Evolutionary conservation across 2,888 invertebrate species (phyloP).

Genomic region (Crocallis elinguaria): DNA sequence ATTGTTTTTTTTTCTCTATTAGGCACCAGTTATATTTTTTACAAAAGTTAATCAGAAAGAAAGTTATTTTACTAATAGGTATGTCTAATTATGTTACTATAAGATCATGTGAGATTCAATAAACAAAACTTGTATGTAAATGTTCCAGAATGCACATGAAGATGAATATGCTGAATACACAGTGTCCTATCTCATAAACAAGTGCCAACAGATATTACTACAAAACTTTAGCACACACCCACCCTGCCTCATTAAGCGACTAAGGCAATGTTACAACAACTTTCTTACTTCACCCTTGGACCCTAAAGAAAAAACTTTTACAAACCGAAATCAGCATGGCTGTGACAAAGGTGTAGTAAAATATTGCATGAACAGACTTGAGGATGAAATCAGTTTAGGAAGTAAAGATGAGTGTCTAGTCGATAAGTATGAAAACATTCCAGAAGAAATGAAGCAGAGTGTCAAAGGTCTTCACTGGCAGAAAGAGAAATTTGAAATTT

Average conservation of each 20-base stretch:
- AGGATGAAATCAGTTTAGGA: slow-evolving; percentile 64
- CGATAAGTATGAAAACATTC: slow-evolving; percentile 62
- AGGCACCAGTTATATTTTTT: too few species aligned
- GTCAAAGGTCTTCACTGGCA: slow-evolving; percentile 71
- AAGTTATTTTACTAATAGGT: neutral
- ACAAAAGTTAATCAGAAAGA: too few species aligned
- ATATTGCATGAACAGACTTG: slow-evolving; percentile 71
- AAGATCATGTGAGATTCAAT: too few species aligned
- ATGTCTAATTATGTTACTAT: neutral
- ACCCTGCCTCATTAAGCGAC: slow-evolving; percentile 59
- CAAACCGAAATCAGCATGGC: slow-evolving; percentile 62
- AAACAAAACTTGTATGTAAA: slow-evolving; percentile 16
- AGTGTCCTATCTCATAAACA: slow-evolving; percentile 57
- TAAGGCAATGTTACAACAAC: slow-evolving; percentile 64
- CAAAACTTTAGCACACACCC: slow-evolving; percentile 69
- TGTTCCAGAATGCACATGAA: slow-evolving; percentile 76
- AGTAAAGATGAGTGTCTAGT: slow-evolving; percentile 65
- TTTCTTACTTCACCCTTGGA: slow-evolving; percentile 69
- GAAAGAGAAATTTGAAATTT: slow-evolving; percentile 73
- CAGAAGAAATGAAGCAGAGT: slow-evolving; percentile 64
- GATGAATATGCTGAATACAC: slow-evolving; percentile 58
- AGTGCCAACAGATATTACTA: slow-evolving; percentile 66
- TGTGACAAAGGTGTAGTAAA: slow-evolving; percentile 66
- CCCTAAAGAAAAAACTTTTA: slow-evolving; percentile 61
- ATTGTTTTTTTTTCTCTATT: too few species aligned